These are phyloP conservation scores for Montipora efflorescens DNA, from an alignment of 64 coral and sea anemone species.

Conservation along the genomic window DNA sequence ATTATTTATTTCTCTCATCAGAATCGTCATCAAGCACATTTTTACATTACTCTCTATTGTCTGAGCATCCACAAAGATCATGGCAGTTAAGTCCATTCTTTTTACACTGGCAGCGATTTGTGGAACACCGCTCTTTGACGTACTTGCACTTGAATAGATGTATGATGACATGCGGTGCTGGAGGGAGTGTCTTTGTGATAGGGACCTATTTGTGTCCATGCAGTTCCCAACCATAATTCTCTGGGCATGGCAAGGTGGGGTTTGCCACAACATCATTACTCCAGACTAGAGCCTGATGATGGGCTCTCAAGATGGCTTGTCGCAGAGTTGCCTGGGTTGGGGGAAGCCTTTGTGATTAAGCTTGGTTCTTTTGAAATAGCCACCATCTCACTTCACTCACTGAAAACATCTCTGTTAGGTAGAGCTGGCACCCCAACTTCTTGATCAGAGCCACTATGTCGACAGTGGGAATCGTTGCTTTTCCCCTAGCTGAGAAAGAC, in stretches of 20 bases:
- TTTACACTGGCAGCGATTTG: no score
- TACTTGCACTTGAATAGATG: no score
- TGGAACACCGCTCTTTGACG: no score
- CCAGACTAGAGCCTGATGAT: not conserved
- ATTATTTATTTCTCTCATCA: no score
- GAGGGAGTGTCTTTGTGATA: no score
- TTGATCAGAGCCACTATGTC: not conserved
- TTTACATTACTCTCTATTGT: no score
- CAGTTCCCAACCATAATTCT: constrained; percentile 9
- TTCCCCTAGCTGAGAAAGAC: constrained; percentile 1
- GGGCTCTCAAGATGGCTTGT: constrained; percentile 19
- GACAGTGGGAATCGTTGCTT: not conserved
- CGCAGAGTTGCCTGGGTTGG: constrained; percentile 6
- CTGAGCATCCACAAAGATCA: no score
- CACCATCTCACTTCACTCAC: constrained; percentile 22
- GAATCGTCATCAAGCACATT: no score
- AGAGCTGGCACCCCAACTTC: constrained; percentile 24
- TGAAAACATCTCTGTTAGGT: not conserved
- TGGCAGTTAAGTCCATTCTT: no score
- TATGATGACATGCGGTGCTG: no score
- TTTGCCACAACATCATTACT: constrained; percentile 5
- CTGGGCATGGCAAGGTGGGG: constrained; percentile 5
- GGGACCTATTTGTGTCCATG: not conserved
- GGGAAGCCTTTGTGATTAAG: not conserved
- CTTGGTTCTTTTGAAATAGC: not conserved